These are phyloP conservation scores for Phoenicopterus ruber DNA, from an alignment of 2,113 vertebrate species.

Conservation along the genomic window DNA sequence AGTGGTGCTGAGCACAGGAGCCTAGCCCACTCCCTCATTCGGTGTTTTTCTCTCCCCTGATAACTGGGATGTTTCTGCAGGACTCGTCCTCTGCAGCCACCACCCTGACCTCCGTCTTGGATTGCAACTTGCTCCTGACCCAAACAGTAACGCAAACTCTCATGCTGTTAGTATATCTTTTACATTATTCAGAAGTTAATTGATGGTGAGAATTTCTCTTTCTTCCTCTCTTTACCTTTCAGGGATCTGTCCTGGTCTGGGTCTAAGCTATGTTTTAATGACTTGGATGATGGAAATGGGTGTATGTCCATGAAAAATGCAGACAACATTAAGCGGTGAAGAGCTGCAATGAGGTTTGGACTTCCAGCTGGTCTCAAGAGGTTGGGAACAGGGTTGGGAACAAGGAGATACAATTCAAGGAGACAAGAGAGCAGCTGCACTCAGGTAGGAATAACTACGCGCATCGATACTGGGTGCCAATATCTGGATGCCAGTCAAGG, in stretches of 20 bases:
- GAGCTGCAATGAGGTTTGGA: neutral
- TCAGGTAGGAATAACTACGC: neutral
- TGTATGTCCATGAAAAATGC: neutral
- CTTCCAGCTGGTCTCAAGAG: neutral
- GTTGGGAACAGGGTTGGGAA: neutral
- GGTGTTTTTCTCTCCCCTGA: neutral
- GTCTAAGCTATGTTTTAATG: neutral
- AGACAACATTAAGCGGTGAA: neutral
- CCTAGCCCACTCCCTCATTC: neutral
- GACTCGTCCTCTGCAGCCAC: neutral
- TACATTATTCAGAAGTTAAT: neutral
- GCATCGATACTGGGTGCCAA: neutral
- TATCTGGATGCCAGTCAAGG: too few relatives aligned
- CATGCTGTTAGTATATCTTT: neutral
- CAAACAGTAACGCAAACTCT: neutral
- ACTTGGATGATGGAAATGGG: neutral
- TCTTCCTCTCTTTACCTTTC: neutral
- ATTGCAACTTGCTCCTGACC: neutral
- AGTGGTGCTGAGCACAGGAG: neutral
- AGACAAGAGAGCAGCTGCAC: neutral
- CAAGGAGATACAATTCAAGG: neutral
- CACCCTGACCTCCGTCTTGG: neutral
- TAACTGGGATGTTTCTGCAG: neutral
- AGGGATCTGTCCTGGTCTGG: neutral
- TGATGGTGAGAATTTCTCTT: neutral